Conservation (phyloP, 2,797 vertebrate genomes). For the Halcyon smyrnensis region DNA sequence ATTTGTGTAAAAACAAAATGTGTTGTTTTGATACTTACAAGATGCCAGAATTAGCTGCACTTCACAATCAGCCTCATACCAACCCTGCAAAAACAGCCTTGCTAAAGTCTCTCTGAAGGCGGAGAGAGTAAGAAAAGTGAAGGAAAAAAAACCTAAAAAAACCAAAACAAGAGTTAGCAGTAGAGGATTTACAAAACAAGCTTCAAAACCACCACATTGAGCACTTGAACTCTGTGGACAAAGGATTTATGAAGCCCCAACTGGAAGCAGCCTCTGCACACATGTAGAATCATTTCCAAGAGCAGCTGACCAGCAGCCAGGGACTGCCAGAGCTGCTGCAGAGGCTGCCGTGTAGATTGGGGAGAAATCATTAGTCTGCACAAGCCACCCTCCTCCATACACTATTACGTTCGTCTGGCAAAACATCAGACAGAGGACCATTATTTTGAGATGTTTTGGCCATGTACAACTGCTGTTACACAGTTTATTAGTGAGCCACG, state of each 20-base stretch:
- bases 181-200: neutral
- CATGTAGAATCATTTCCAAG: neutral
- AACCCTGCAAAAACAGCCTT: neutral
- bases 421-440: fast-evolving
- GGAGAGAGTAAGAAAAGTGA: no score
- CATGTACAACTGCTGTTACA: fast-evolving
- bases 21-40: constrained; percentile 44
- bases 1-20: neutral
- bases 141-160: no score
- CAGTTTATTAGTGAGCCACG: fast-evolving
- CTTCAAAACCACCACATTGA: neutral
- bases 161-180: neutral
- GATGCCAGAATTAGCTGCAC: constrained; percentile 25
- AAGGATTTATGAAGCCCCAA: neutral
- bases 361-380: neutral
- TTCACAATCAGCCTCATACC: neutral
- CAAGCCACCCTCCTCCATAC: fast-evolving
- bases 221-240: neutral
- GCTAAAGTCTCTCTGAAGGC: neutral
- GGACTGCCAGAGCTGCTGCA: neutral
- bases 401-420: neutral
- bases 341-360: fast-evolving
- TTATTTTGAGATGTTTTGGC: neutral
- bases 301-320: neutral
- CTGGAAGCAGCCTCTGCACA: neutral